Base-by-base conservation (phyloP, 2,888 invertebrate species). In the Helleia helle region DNA sequence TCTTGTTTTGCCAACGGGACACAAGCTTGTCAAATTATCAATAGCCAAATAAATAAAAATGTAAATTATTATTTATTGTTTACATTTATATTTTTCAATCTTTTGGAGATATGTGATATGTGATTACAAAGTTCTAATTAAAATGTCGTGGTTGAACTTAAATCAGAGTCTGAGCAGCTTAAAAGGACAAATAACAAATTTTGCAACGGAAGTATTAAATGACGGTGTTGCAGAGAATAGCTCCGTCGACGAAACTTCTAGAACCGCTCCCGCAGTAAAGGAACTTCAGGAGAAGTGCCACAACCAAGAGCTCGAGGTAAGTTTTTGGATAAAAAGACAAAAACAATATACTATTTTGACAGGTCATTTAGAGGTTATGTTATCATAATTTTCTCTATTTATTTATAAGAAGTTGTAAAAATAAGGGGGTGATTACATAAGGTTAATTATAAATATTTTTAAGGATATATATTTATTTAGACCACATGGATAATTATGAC, bases 201-300 rank as follows among this genome's bases (percentile, higher is more conserved):
- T 96, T 61, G 95, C 96, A 44, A 93, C 93, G 69, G 95, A 95
- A 77, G 95, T 96, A 56, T 87, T 96, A 65, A 90, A 93, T 50
- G 95, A 95, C 58, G 88, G 86, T 49, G 86, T 87, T 58, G 87
- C 81, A 44, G 90, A 89, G 59, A 66, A 69, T 55, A 47, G 52
- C 42, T 60, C 46, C 24, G 67, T 62, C 46, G 61, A 63, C 46
- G 60, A 55, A 51, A 48, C 61, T 38, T 47, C 59, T 34, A 55
- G 47, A 44, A 50, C 42, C 17, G 61, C 65, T 24, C 40, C 69
- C 48, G 43, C 74, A 52, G 71, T 79, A 17, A 79, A 84, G 51
- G 84, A 88, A 50, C 74, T 90, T 48, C 81, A 87, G 56, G 83
- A 81, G 34, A 76, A 86, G 58, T 89, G 89, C 60, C 72, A 66